Percentiles rank a stretch among this genome's conserved stretches.
phyloP scores from a whole-genome alignment of 2,797 vertebrate species.

The Bucorvus abyssinicus region DNA sequence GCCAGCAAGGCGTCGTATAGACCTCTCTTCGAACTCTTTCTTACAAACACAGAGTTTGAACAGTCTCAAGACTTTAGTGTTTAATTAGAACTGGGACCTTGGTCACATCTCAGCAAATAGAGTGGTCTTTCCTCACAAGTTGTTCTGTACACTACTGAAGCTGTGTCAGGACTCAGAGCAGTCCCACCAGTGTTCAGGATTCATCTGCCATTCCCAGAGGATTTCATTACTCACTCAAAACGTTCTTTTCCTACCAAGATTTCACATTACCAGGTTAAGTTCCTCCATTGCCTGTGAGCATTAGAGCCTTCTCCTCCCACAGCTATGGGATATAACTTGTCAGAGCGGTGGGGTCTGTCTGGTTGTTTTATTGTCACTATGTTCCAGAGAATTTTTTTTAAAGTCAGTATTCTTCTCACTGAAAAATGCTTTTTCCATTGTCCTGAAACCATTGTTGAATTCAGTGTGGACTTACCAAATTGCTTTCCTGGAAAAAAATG shows the following conservation, averaged over 20 bases:
- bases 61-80: neutral
- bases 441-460: conserved; percentile 25
- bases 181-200: neutral
- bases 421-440: conserved; percentile 45
- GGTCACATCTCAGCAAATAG: neutral
- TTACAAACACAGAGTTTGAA: neutral
- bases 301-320: neutral
- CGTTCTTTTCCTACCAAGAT: neutral
- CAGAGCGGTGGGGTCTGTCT: neutral
- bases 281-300: neutral
- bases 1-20: neutral
- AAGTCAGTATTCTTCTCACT: neutral
- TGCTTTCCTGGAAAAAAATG: conserved; percentile 55
- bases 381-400: neutral
- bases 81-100: neutral
- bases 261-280: neutral
- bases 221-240: neutral
- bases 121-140: neutral
- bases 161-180: neutral
- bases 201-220: neutral
- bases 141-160: neutral
- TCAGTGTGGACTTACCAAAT: conserved; percentile 57
- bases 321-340: neutral
- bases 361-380: conserved; percentile 1
- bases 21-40: neutral